Base-by-base conservation (phyloP, 2,888 invertebrate genomes). In the Apodemia hepburni region DNA sequence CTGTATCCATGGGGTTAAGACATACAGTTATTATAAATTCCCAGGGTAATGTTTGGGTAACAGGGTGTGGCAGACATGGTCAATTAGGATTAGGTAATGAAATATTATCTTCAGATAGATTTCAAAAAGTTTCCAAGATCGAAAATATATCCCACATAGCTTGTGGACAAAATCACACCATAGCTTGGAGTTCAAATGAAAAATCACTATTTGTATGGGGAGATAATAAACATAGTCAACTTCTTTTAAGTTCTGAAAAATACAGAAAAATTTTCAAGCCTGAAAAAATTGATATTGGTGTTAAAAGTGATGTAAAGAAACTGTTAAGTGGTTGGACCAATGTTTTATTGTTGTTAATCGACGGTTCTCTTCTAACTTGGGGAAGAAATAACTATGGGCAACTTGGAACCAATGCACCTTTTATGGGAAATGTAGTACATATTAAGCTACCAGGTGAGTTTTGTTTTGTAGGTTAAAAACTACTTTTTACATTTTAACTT, bases 331-430 rank as follows among this genome's bases (percentile, higher is more conserved):
- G 97, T 5, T 97, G 97, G 97, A 96, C 96, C 1, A 97, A 97
- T 80, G 94, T 94, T 71, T 92, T 94, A 5, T 86, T 94, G 12
- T 86, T 94, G 82, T 91, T 94, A 15, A 93, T 93, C 67, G 89
- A 92, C 76, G 94, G 95, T 15, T 87, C 92, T 65, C 80, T 97
- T n/a, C 85, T 93, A 33, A 90, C 94, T 15, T 97, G 96, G 96
- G 97, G 97, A 3, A 92, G 97, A 73, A 97, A 97, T 78, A 94
- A 93, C 71, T 96, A 96, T 81, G 96, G 96, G 0, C 97, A 97
- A 77, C 84, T 97, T 61, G 97, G 96, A 3, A 80, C 80, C 29
- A 69, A 79, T 59, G 68, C 78, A 61, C 70, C 73, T 67, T 76
- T 81, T 73, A 66, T 71, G 62, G 88, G 87, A 65, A 82, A 80